Percentiles rank a stretch among this genome's conserved stretches.
phyloP scores from a whole-genome alignment of 2,888 invertebrate genomes.

The Drosophila longiperda region DNA sequence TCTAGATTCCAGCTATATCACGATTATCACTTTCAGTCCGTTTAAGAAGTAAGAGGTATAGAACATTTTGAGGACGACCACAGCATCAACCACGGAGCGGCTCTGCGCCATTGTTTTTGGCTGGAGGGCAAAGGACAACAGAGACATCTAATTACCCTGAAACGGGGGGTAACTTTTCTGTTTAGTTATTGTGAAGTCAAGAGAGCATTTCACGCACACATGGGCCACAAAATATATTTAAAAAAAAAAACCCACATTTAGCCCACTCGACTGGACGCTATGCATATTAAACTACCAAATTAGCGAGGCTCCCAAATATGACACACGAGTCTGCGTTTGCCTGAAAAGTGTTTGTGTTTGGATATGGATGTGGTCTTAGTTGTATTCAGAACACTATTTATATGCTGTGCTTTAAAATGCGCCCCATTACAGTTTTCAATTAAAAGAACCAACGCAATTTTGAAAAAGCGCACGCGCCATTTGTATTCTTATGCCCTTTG shows the following conservation, averaged over 20 bases:
- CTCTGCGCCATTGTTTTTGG: slow-evolving; percentile 39
- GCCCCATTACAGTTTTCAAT: slow-evolving; percentile 58
- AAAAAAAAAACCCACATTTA: not conserved
- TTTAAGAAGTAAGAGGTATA: slow-evolving; percentile 8
- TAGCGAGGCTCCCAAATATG: slow-evolving; percentile 41
- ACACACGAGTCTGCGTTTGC: not conserved
- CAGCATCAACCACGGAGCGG: slow-evolving; percentile 11
- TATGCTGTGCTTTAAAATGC: slow-evolving; percentile 23
- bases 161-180: slow-evolving; percentile 42
- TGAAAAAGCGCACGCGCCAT: slow-evolving; percentile 49
- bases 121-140: slow-evolving; percentile 55
- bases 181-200: slow-evolving; percentile 61
- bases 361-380: slow-evolving; percentile 23
- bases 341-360: not conserved
- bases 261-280: slow-evolving; percentile 44
- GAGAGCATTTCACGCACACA: slow-evolving; percentile 51
- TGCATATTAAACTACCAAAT: slow-evolving; percentile 64
- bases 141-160: slow-evolving; percentile 59
- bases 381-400: slow-evolving; percentile 15
- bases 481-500: slow-evolving; percentile 31
- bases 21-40: not conserved
- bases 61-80: slow-evolving; percentile 11
- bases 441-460: slow-evolving; percentile 54
- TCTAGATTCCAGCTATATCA: not conserved
- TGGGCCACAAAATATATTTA: slow-evolving; percentile 9